Evolutionary conservation across 2,797 vertebrate genomes (phyloP).

Genomic region (Lepidocolaptes lacrymiger): DNA sequence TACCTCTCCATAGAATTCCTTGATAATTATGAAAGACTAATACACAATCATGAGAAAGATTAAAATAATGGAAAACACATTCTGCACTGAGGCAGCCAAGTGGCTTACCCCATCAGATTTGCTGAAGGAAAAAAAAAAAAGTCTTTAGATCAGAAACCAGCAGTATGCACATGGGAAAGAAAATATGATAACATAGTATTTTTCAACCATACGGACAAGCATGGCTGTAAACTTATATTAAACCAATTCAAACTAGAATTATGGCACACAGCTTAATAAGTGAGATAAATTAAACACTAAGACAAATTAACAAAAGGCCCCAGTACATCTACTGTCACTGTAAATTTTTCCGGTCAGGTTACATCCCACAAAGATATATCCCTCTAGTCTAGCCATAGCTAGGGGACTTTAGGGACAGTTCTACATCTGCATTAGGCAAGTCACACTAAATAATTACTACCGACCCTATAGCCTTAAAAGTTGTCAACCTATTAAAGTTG

Average conservation of each 20-base stretch:
- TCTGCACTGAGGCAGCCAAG: background rate
- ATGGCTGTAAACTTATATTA: background rate
- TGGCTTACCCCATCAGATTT: background rate
- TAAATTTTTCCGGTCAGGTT: background rate
- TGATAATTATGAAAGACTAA: background rate
- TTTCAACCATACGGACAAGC: background rate
- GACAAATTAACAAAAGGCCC: conserved; percentile 3
- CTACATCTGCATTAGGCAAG: background rate
- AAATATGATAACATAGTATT: background rate
- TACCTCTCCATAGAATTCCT: background rate
- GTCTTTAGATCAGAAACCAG: background rate
- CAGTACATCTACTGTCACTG: background rate
- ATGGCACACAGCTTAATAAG: background rate
- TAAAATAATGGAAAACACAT: conserved; percentile 31
- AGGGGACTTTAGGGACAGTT: background rate
- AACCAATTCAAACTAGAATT: background rate
- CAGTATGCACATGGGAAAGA: background rate
- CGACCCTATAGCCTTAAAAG: background rate
- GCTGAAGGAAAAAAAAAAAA: background rate
- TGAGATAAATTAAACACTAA: background rate
- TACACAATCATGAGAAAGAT: background rate
- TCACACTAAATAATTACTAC: background rate
- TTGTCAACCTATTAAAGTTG: background rate
- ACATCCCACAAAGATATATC: background rate
- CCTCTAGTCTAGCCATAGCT: background rate